These are phyloP conservation scores for Sesia apiformis DNA, from an alignment of 2,888 invertebrate genomes.

Conservation along the genomic window DNA sequence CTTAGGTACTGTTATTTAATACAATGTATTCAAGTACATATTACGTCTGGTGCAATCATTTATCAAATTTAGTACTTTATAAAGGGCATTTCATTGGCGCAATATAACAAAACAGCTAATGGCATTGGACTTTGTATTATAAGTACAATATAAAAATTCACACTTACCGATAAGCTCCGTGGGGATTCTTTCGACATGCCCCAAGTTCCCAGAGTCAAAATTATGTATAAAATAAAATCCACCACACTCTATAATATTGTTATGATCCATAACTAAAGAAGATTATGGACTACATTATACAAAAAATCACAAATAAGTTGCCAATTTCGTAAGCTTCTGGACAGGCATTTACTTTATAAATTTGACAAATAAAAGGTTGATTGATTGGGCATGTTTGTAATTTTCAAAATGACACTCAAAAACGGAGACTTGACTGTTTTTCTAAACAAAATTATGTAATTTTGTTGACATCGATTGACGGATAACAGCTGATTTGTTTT, in stretches of 20 bases:
- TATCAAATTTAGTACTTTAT: neutral
- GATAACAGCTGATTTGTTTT: conserved; percentile 74
- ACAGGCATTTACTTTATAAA: conserved; percentile 46
- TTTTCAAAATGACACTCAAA: conserved; percentile 61
- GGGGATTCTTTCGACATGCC: conserved; percentile 83
- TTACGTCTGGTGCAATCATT: neutral
- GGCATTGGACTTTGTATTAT: conserved; percentile 27
- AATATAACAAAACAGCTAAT: conserved; percentile 6
- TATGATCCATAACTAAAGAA: conserved; percentile 59
- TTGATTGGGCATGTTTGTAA: conserved; percentile 52
- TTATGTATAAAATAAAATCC: conserved; percentile 88
- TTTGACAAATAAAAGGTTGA: conserved; percentile 49
- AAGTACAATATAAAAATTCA: conserved; percentile 7
- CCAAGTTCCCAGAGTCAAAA: conserved; percentile 93
- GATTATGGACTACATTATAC: conserved; percentile 62
- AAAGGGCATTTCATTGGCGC: conserved; percentile 6
- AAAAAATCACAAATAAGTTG: conserved; percentile 40
- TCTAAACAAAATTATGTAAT: conserved; percentile 76
- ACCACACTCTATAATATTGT: conserved; percentile 76
- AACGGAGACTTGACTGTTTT: conserved; percentile 68
- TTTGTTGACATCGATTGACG: conserved; percentile 76
- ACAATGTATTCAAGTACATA: neutral
- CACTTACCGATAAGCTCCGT: conserved; percentile 73
- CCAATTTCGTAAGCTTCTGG: conserved; percentile 35
- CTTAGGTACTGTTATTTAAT: too few relatives aligned